Conservation (phyloP, 2,888 invertebrate species). For the Xanthorhoe designata region DNA sequence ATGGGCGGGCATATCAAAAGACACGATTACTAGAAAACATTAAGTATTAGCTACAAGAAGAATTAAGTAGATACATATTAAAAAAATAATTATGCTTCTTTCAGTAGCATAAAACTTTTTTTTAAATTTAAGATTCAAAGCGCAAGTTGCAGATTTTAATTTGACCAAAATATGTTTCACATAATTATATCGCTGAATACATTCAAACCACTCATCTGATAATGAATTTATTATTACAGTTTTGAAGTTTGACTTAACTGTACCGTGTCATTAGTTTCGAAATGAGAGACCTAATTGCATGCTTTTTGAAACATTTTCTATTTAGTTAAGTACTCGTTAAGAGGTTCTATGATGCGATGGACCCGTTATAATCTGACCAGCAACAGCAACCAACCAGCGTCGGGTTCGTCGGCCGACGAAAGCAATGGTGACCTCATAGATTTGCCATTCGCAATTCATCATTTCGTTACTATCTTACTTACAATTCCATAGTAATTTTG, state of each 20-base stretch:
- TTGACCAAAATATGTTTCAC: background rate
- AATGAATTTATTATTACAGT: slow-evolving; percentile 10
- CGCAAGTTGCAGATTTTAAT: no score
- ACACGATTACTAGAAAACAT: background rate
- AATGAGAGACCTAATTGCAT: slow-evolving; percentile 50
- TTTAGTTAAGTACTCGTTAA: slow-evolving; percentile 56
- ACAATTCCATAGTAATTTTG: slow-evolving; percentile 53
- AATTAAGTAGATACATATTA: background rate
- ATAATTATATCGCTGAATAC: background rate
- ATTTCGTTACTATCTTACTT: slow-evolving; percentile 68
- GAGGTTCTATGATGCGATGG: slow-evolving; percentile 59
- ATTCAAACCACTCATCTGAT: slow-evolving; percentile 13
- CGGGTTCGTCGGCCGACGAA: slow-evolving; percentile 80
- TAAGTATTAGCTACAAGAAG: background rate
- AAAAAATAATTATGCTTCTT: background rate
- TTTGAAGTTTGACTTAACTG: slow-evolving; percentile 30
- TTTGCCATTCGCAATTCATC: slow-evolving; percentile 79
- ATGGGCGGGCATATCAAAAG: no score
- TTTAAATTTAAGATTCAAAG: no score
- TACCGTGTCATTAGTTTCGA: slow-evolving; percentile 36
- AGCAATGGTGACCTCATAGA: slow-evolving; percentile 77
- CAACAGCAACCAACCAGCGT: slow-evolving; percentile 67
- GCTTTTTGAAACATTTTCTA: slow-evolving; percentile 53
- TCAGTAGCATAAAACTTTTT: background rate
- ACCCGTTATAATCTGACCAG: slow-evolving; percentile 76